phyloP scores from a whole-genome alignment of 2,888 invertebrate genomes.

The Agrotis clavis region DNA sequence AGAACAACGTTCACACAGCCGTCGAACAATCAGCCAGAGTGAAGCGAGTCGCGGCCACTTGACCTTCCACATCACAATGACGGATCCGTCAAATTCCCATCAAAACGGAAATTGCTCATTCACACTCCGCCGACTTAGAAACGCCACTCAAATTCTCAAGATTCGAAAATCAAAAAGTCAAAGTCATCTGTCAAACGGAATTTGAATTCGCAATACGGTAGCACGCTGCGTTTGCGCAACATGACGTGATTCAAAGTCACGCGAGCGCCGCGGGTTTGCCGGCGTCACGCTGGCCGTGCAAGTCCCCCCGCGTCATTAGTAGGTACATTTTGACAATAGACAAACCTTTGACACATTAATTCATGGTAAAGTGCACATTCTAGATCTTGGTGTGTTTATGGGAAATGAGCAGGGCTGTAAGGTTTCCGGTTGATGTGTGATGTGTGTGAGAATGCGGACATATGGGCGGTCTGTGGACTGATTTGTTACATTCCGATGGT shows the following conservation, averaged over 20 bases:
- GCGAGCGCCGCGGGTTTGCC: constrained; percentile 63
- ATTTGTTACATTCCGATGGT: constrained; percentile 58
- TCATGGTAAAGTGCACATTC: constrained; percentile 84
- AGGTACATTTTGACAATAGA: constrained; percentile 74
- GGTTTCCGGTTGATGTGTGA: constrained; percentile 73
- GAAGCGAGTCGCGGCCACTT: constrained; percentile 61
- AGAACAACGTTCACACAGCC: constrained; percentile 38
- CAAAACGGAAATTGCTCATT: constrained; percentile 86
- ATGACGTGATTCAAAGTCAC: constrained; percentile 70
- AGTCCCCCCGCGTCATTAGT: constrained; percentile 72
- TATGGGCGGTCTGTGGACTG: constrained; percentile 43
- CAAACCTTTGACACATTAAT: constrained; percentile 80
- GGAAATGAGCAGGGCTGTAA: constrained; percentile 79
- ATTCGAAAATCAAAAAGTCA: constrained; percentile 54
- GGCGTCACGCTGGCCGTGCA: constrained; percentile 63
- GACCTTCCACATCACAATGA: constrained; percentile 60
- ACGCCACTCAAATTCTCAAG: constrained; percentile 67
- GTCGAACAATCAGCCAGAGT: constrained; percentile 41
- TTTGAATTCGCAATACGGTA: constrained; percentile 68
- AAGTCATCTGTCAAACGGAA: constrained; percentile 72
- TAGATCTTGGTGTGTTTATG: constrained; percentile 84
- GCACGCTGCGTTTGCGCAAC: constrained; percentile 82
- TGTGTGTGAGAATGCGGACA: constrained; percentile 64
- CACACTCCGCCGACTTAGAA: constrained; percentile 75
- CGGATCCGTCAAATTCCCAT: constrained; percentile 79